Evolutionary conservation across 2,797 vertebrate genomes (phyloP).

Genomic region (Pangasius sanitwongsei): DNA sequence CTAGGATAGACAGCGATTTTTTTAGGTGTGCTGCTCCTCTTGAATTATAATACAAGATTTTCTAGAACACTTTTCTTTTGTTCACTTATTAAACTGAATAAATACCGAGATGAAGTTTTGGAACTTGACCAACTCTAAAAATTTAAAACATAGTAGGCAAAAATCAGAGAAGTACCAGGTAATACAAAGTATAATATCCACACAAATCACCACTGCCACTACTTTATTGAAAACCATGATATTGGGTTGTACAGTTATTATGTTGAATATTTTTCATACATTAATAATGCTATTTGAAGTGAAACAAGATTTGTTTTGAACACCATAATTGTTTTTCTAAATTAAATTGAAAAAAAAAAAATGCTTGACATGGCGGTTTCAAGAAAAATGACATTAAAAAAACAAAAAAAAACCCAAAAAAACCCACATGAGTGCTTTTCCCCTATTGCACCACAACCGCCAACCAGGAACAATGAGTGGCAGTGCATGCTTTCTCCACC

Average conservation of each 20-base stretch:
- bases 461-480: neutral
- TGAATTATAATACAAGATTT: neutral
- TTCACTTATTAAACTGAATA: neutral
- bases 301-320: neutral
- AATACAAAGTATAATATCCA: neutral
- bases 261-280: neutral
- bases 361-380: neutral
- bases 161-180: neutral
- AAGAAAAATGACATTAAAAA: neutral
- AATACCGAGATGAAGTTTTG: neutral
- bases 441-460: neutral
- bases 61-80: neutral
- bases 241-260: neutral
- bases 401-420: neutral
- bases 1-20: neutral
- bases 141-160: neutral
- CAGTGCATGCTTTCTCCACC: neutral
- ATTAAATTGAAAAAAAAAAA: neutral
- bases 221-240: neutral
- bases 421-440: neutral
- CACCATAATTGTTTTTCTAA: slow-evolving; percentile 1
- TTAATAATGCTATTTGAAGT: neutral
- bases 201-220: neutral
- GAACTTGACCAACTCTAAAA: neutral
- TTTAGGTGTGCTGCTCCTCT: neutral